Base-by-base conservation (phyloP, 2,888 invertebrate species). In the Polia nebulosa region DNA sequence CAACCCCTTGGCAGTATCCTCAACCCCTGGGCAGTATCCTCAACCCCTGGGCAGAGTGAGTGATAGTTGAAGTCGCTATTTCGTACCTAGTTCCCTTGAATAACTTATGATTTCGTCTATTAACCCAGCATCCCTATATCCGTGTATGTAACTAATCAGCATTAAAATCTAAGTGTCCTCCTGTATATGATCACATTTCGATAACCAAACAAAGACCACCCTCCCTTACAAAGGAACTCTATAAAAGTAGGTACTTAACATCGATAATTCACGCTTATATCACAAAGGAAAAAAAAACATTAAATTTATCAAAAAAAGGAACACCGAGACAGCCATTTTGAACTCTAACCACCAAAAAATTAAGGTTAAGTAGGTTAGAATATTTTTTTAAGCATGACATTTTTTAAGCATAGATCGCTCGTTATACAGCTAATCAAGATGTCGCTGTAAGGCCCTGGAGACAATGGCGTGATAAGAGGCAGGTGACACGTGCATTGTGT, bases 401-500 rank as follows among this genome's bases (percentile, higher is more conserved):
- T 81, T 76, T 75, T 78, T 76, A 80, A 69, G 72, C 72, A 66
- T 56, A 61, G 71, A 72, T 71, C 63, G 64, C 62, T 78, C 66
- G 66, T 68, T 82, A 80, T 77, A 78, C 81, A 72, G 82, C 81
- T 82, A 85, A 84, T 89, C 81, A 85, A 87, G 83, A 84, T 84
- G 84, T 86, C 82, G 85, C 78, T 81, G 82, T 77, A 80, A 85
- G 74, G 78, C 80, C 85, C 85, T 81, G 75, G 84, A 86, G 84
- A 92, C 90, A 91, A 91, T 90, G 89, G 82, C 78, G 87, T 82
- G 89, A 85, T 85, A 87, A 87, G 86, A 86, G 89, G 91, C 94
- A 93, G 92, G 91, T 92, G 93, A 89, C 94, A 93, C 94, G 94
- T 93, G 94, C 92, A 89, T 79, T 79, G 80, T 76, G 77, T 92